Base-by-base conservation (phyloP, 2,113 vertebrate species). In the Vicugna pacos region DNA sequence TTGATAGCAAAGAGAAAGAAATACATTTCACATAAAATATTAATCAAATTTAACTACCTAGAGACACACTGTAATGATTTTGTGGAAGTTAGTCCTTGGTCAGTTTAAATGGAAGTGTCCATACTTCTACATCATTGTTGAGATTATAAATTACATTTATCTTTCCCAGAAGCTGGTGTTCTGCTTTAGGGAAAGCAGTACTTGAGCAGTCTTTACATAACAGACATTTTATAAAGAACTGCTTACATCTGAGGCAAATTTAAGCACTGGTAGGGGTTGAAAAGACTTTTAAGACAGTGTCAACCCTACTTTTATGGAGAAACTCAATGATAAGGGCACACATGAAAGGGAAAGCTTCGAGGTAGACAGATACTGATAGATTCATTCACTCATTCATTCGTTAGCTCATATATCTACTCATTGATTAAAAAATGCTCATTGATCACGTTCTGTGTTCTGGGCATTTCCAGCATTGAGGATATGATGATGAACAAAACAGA, bases 1-100 rank as follows among this genome's bases (percentile, higher is more conserved):
- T 93, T 93, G 26, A 73, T 50, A 97, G 76, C 42, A 85, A 73
- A 73, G 54, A 85, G 69, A 87, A 92, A 81, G 15, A 93, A 93
- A 85, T 84, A 12, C 16, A 65, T 81, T 26, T 89, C 69, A 81
- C 32, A 82, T 85, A 32, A 97, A 94, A 95, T 91, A 88, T 60
- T 83, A 79, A 38, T 54, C 48, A 87, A 70, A 91, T 91, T 93
- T 81, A 91, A 80, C 13, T 88, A 88, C 10, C n/a, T 91, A 8
- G 54, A 88, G 35, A 67, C 32, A 77, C 22, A 60, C 0, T 84
- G 2, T 42, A 88, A 70, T 89, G 52, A 72, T 58, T 75, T 93
- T 94, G 32, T 73, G 76, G 72, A 95, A 91, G 13, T 94, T 81
- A 75, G 46, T 79, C 26, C 16, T 93, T 87, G 56, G 48, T 69